Conservation (phyloP, 2,797 vertebrate species). For the Catharus ustulatus region DNA sequence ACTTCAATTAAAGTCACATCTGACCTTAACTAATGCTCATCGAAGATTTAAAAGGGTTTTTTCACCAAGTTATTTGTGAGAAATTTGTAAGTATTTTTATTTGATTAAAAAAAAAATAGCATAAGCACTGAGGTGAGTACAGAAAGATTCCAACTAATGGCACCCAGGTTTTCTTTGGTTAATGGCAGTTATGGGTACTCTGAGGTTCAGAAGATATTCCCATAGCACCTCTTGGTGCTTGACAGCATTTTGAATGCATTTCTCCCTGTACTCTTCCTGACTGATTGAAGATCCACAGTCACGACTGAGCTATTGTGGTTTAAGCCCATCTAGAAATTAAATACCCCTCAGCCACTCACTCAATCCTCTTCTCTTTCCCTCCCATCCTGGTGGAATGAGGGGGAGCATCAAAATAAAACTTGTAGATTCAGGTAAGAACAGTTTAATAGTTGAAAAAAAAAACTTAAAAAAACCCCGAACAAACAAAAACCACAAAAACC, state of each 20-base stretch:
- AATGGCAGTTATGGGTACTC: background rate
- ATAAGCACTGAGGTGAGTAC: background rate
- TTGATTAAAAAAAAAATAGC: no score
- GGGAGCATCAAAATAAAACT: background rate
- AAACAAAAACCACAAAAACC: background rate
- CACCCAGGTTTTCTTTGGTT: background rate
- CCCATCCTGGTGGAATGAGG: rapidly evolving
- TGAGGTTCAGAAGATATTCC: background rate
- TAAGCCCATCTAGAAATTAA: background rate
- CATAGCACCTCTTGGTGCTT: background rate
- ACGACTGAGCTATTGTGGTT: background rate
- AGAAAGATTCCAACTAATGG: background rate
- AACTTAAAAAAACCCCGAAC: no score
- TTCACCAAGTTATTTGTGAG: background rate
- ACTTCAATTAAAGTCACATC: background rate
- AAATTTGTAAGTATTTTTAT: background rate
- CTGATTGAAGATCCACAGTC: background rate
- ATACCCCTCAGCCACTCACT: background rate
- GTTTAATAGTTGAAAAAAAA: background rate
- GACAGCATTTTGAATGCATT: background rate
- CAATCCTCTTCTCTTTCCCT: background rate
- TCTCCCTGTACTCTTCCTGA: background rate
- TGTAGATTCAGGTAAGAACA: background rate
- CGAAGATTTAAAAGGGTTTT: background rate
- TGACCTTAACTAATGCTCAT: background rate